These are phyloP conservation scores for Chymomyza procnemis DNA, from an alignment of 2,888 invertebrate genomes.

Conservation along the genomic window DNA sequence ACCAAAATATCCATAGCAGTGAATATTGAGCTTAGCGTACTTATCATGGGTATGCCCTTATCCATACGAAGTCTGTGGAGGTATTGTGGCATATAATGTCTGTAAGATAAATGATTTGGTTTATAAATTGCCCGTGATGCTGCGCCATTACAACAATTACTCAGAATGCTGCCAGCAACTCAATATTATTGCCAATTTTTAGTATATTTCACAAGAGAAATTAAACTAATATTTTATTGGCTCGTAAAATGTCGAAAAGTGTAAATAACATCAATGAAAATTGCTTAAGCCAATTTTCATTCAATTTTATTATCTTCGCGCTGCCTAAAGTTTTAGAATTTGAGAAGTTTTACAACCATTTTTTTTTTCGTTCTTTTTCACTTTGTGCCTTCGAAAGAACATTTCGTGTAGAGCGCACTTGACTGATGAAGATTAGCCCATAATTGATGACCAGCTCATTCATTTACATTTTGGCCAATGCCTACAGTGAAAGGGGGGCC, in stretches of 20 bases:
- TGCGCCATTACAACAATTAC: too few species aligned
- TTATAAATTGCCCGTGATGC: too few species aligned
- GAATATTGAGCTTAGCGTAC: too few species aligned
- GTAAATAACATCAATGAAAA: neutral
- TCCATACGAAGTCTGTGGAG: too few species aligned
- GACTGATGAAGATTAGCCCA: slow-evolving; percentile 49
- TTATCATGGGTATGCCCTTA: too few species aligned
- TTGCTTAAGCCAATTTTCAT: neutral
- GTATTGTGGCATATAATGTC: too few species aligned
- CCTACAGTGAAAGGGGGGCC: neutral
- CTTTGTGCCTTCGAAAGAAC: neutral
- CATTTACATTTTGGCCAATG: slow-evolving; percentile 10
- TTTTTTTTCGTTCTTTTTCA: too few species aligned
- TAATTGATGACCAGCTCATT: slow-evolving; percentile 54
- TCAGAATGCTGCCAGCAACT: neutral
- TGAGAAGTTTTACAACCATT: neutral
- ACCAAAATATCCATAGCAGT: too few species aligned
- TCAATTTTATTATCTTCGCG: neutral
- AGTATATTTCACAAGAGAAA: neutral
- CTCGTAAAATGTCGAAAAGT: neutral
- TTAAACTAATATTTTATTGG: neutral
- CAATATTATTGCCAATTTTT: neutral
- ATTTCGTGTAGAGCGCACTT: slow-evolving; percentile 11
- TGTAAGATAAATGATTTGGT: too few species aligned
- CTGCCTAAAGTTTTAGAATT: neutral